Conservation (phyloP, 2,113 vertebrate species). For the Esox niger region DNA sequence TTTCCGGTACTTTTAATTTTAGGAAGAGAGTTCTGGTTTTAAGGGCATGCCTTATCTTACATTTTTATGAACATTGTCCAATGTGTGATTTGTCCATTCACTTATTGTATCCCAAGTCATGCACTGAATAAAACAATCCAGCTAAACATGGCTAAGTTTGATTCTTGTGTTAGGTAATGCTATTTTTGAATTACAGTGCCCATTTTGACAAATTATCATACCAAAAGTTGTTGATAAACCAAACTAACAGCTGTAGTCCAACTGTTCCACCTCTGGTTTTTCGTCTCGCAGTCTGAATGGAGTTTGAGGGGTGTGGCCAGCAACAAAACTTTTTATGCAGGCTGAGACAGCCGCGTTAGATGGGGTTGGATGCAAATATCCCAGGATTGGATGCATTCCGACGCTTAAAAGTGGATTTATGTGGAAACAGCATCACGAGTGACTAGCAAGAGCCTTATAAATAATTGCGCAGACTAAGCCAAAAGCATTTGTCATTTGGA, state of each 20-base stretch:
- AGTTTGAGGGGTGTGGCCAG: constrained; percentile 59
- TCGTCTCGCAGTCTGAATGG: constrained; percentile 40
- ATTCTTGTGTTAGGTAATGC: no score
- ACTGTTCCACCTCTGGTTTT: constrained; percentile 61
- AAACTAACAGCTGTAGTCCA: constrained; percentile 16
- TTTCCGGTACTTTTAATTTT: no score
- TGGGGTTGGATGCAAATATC: constrained; percentile 68
- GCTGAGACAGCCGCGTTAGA: constrained; percentile 50
- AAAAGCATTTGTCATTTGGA: constrained; percentile 13
- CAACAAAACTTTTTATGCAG: constrained; percentile 39
- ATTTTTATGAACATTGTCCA: no score
- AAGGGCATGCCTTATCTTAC: no score
- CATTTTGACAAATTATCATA: no score
- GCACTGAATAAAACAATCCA: no score
- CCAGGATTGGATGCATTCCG: constrained; percentile 62
- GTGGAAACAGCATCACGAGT: constrained; percentile 49
- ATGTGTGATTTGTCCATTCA: no score
- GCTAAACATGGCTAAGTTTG: no score
- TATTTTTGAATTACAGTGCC: no score
- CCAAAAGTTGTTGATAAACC: not conserved
- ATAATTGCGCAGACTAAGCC: constrained; percentile 25
- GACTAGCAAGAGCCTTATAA: constrained; percentile 42
- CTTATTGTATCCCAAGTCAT: no score
- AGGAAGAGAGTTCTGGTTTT: no score
- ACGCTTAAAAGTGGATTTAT: constrained; percentile 64